Conservation (phyloP, 2,888 invertebrate species). For the Acrobasis consociella region DNA sequence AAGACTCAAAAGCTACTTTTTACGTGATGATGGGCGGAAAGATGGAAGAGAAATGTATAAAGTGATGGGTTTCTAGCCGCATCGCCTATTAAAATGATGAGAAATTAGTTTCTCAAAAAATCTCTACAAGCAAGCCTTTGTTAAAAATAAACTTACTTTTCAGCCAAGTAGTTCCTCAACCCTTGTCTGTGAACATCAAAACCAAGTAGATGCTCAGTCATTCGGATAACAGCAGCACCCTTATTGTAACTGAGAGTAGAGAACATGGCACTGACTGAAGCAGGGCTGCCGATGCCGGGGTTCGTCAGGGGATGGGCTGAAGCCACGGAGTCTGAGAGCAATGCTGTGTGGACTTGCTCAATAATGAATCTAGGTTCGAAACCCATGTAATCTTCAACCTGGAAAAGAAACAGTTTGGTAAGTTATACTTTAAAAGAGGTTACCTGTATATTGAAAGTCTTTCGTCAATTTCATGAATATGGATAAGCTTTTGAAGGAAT, state of each 20-base stretch:
- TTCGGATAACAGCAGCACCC: constrained; percentile 85
- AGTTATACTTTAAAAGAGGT: no score
- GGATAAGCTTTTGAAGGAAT: background rate
- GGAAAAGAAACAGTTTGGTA: constrained; percentile 11
- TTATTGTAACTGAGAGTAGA: constrained; percentile 87
- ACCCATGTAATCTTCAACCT: constrained; percentile 86
- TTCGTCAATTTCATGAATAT: no score
- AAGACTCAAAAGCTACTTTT: no score
- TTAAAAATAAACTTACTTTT: constrained; percentile 61
- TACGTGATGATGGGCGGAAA: no score
- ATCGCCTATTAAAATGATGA: no score
- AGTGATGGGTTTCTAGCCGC: no score
- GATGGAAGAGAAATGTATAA: no score
- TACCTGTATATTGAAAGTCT: no score
- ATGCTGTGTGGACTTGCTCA: constrained; percentile 85
- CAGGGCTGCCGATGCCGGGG: constrained; percentile 78
- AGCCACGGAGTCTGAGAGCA: constrained; percentile 82
- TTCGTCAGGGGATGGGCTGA: constrained; percentile 84
- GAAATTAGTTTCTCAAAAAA: no score
- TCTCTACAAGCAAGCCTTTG: no score
- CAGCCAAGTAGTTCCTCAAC: constrained; percentile 78
- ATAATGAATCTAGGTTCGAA: constrained; percentile 87
- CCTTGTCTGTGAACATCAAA: constrained; percentile 75
- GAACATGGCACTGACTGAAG: constrained; percentile 84
- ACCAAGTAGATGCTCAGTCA: constrained; percentile 86